Percentiles rank a stretch among this genome's conserved stretches.
Conservation (phyloP, 2,113 vertebrate genomes). For the Uria aalge region DNA sequence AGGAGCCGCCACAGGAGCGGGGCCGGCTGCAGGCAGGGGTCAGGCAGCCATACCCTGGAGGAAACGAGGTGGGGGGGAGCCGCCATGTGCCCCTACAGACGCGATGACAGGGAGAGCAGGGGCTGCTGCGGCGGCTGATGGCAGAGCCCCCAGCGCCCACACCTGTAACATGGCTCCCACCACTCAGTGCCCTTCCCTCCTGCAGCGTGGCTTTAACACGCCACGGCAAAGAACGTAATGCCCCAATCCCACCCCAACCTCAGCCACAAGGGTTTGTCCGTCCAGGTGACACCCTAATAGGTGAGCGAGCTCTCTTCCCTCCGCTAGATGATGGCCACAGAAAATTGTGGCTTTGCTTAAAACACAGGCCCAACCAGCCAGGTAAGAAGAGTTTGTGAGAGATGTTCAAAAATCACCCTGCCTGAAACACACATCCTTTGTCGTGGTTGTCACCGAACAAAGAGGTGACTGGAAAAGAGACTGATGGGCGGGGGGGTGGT, state of each 20-base stretch:
- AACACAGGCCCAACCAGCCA: not conserved
- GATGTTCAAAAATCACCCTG: not conserved
- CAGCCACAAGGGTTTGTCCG: not conserved
- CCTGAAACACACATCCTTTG: not conserved
- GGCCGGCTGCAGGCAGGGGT: rapidly evolving
- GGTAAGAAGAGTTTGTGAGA: not conserved
- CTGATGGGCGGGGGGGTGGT: not conserved
- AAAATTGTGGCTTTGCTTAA: not conserved
- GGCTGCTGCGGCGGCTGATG: not conserved
- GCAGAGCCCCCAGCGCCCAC: not conserved
- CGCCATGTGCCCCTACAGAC: not conserved
- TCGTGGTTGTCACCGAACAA: not conserved
- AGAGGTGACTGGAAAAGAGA: not conserved
- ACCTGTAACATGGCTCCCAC: not conserved
- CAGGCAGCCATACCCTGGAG: rapidly evolving
- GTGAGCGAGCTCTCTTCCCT: rapidly evolving
- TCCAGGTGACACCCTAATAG: rapidly evolving
- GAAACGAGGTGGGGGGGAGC: rapidly evolving
- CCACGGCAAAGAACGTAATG: rapidly evolving
- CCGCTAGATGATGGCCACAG: rapidly evolving
- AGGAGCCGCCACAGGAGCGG: rapidly evolving
- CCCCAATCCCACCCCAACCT: not conserved
- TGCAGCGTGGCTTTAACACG: rapidly evolving
- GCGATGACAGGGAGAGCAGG: not conserved
- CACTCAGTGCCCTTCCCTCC: rapidly evolving